Evolutionary conservation across 2,888 invertebrate genomes (phyloP), one percentile per base, ranked within the genome.

Genomic region (Agonopterix subpropinquella): DNA sequence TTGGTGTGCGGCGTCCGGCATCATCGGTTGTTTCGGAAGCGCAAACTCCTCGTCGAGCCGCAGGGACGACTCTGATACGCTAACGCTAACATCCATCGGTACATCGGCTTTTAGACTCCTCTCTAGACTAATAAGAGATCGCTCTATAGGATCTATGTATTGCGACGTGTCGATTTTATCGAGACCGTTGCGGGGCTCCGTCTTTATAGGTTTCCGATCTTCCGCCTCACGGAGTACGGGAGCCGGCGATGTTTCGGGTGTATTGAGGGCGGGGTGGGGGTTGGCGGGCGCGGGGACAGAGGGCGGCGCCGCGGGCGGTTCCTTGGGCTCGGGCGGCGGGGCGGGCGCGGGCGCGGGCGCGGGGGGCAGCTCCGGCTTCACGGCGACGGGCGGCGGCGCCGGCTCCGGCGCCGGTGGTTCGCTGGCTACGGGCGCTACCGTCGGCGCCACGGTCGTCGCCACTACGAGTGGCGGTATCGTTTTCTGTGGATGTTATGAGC

Each of bases 111-210:
- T 91, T 42, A 90, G 80, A 56, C 89, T 90, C 46, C 92, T 90
- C 77, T 93, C 93, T 58, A 93, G 80, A 61, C 91, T 92, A 45
- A 93, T 93, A 63, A 93, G 82, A 48, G 93, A 92, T 60, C 92
- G 91, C 77, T 93, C 93, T 62, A 93, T 88, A 13, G 93, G 93
- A 75, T 93, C 93, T 50, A 92, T 91, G 62, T 82, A 87, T 53
- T 83, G 88, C 15, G 86, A 84, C 7, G 83, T 55, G 53, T 87
- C 87, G 2, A 81, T 64, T 56, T 84, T 87, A 50, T 87, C 87
- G 44, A 86, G 71, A 1, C 86, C 88, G 65, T 82, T 90, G 57
- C 74, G 78, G 50, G 80, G 65, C 62, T 89, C 76, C 47, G 71
- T 39, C 73, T 85, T 80, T 47, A 65, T 45, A 2, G 71, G 66